Base-by-base conservation (phyloP, 2,888 invertebrate species). In the Perizoma flavofasciatum region DNA sequence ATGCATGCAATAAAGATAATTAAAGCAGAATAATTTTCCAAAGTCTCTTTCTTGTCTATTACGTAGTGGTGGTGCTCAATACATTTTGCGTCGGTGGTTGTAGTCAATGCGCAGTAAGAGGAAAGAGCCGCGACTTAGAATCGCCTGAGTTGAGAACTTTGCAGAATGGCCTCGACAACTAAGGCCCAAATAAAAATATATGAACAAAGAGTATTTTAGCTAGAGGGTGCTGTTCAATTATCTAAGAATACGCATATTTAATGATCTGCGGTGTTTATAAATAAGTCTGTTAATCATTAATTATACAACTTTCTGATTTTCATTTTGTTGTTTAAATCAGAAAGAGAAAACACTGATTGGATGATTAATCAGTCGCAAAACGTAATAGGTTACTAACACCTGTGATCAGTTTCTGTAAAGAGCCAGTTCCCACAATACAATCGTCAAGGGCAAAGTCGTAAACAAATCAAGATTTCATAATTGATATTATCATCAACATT, bases 101-200 rank as follows among this genome's bases (percentile, higher is more conserved):
- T 68, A 66, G 69, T 72, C 70, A 68, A 75, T 67, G 73, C 69
- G 55, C 69, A 72, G 74, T 66, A 66, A 68, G 70, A 68, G 71
- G 71, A 69, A 73, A 69, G 72, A 67, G 74, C 22, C 22, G 22
- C 22, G 22, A 22, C 22, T 22, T 44, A 34, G 33, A 43, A n/a
- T 10, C 55, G 54, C 60, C 57, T 39, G 46, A 39, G 22, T 60
- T 40, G 39, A 39, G 22, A 37, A 52, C 44, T 33, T 40, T 52
- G 10, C n/a, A 34, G 40, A 51, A 57, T 43, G 22, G 39, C n/a
- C 34, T 45, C 11, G 6, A 8, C 22, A 22, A 22, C 22, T 22
- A 22, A 22, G 1, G 22, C 3, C 22, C 22, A 22, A 22, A 22
- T 22, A 22, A 22, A 22, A 22, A 3, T 22, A 22, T 22, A 3